phyloP scores from a whole-genome alignment of 2,888 invertebrate genomes.

The Brenthis hecate region DNA sequence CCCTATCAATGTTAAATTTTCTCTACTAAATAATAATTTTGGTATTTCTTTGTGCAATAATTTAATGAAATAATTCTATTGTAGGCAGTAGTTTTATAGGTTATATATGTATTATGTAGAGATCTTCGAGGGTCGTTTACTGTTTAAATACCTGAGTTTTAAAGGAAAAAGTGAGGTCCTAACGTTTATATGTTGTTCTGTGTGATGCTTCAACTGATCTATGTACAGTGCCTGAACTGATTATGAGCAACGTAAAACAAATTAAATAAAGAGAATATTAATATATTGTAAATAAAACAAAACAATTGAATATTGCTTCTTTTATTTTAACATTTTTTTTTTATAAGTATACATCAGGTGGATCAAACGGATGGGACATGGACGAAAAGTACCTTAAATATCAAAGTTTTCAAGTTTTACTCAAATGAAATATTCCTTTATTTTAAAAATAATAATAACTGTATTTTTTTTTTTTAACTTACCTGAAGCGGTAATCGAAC shows the following conservation, averaged over 20 bases:
- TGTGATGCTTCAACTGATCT: slow-evolving; percentile 61
- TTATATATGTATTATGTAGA: slow-evolving; percentile 27
- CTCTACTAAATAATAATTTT: not conserved
- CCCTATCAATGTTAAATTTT: too few species aligned
- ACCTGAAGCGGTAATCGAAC: too few species aligned
- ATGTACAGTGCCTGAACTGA: slow-evolving; percentile 74
- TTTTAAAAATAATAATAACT: too few species aligned
- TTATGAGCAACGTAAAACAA: slow-evolving; percentile 58
- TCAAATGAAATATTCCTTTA: too few species aligned
- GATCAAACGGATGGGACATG: too few species aligned
- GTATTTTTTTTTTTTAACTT: too few species aligned
- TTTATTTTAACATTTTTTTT: slow-evolving; percentile 22
- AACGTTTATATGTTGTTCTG: slow-evolving; percentile 45
- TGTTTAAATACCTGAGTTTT: slow-evolving; percentile 24
- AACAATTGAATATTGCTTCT: slow-evolving; percentile 38
- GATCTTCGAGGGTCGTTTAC: slow-evolving; percentile 24
- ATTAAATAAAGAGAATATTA: slow-evolving; percentile 74
- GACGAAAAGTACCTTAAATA: too few species aligned
- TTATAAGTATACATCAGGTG: too few species aligned
- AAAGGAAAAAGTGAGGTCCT: slow-evolving; percentile 68
- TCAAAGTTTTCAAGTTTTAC: too few species aligned
- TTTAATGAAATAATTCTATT: slow-evolving; percentile 43
- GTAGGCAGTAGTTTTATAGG: slow-evolving; percentile 16
- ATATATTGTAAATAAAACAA: slow-evolving; percentile 81
- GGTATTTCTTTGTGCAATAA: slow-evolving; percentile 55